These are phyloP conservation scores for Nymphalis urticae DNA, from an alignment of 2,888 invertebrate species.

Conservation along the genomic window DNA sequence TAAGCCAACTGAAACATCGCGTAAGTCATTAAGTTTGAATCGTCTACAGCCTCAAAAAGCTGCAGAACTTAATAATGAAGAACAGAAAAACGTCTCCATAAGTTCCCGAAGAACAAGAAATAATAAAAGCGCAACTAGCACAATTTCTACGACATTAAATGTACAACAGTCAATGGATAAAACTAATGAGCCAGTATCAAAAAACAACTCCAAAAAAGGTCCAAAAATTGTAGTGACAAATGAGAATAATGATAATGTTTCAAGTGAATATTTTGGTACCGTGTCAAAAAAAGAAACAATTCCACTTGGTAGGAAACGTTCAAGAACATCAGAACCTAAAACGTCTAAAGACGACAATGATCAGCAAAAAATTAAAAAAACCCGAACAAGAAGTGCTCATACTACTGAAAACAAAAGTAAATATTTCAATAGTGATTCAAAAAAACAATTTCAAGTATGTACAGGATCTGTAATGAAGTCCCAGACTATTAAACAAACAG, in stretches of 20 bases:
- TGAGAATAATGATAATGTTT: slow-evolving; percentile 47
- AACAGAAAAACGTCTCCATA: background rate
- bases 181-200: slow-evolving; percentile 15
- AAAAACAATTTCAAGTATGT: background rate
- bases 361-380: slow-evolving; percentile 40
- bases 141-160: slow-evolving; percentile 7
- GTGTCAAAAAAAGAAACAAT: slow-evolving; percentile 30
- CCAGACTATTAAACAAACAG: slow-evolving; percentile 44
- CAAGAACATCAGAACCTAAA: slow-evolving; percentile 39
- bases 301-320: slow-evolving; percentile 43
- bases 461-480: slow-evolving; percentile 34
- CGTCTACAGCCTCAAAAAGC: slow-evolving; percentile 9
- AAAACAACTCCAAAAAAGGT: slow-evolving; percentile 35
- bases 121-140: slow-evolving; percentile 23
- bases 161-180: slow-evolving; percentile 14
- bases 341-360: slow-evolving; percentile 20
- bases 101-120: slow-evolving; percentile 19
- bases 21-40: slow-evolving; percentile 35
- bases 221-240: slow-evolving; percentile 56
- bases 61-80: slow-evolving; percentile 12
- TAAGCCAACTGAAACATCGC: slow-evolving; percentile 14
- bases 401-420: slow-evolving; percentile 61
- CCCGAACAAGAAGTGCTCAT: slow-evolving; percentile 64
- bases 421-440: slow-evolving; percentile 54
- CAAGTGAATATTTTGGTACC: slow-evolving; percentile 60